Conservation (phyloP, 92 coral and sea anemone species). For the Actinernus sp. region DNA sequence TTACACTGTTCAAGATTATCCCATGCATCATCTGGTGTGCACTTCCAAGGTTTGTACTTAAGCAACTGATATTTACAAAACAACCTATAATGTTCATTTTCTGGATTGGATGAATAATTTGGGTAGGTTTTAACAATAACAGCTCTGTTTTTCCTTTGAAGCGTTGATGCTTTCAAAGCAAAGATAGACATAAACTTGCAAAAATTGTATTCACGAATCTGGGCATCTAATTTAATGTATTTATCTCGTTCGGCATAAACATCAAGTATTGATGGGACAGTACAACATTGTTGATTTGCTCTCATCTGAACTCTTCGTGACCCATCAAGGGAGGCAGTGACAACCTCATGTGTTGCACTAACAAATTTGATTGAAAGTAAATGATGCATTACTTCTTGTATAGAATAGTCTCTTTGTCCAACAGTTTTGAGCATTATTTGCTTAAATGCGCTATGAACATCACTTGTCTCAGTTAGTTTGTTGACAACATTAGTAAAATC, state of each 20-base stretch:
- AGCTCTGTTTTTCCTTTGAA: not conserved
- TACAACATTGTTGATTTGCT: not conserved
- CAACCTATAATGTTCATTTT: too few relatives aligned
- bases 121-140: constrained; percentile 26
- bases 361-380: constrained; percentile 49
- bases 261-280: constrained; percentile 29
- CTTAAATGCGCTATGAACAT: not conserved
- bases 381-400: constrained; percentile 59
- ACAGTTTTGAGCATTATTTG: constrained; percentile 22
- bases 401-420: too few relatives aligned
- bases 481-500: constrained; percentile 34
- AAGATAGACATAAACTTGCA: constrained; percentile 10
- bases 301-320: constrained; percentile 18
- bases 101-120: too few relatives aligned
- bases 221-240: too few relatives aligned
- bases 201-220: constrained; percentile 1
- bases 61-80: constrained; percentile 34
- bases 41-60: constrained; percentile 26
- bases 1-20: too few relatives aligned
- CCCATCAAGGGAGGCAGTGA: constrained; percentile 28
- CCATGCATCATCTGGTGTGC: too few relatives aligned
- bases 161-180: not conserved
- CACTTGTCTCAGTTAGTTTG: too few relatives aligned
- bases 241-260: constrained; percentile 12
- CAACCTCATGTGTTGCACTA: constrained; percentile 32